A percentile compares a stretch with the other conserved stretches of the same genome.
Conservation (phyloP, 92 coral and sea anemone species). For the Epizoanthus ramosus region DNA sequence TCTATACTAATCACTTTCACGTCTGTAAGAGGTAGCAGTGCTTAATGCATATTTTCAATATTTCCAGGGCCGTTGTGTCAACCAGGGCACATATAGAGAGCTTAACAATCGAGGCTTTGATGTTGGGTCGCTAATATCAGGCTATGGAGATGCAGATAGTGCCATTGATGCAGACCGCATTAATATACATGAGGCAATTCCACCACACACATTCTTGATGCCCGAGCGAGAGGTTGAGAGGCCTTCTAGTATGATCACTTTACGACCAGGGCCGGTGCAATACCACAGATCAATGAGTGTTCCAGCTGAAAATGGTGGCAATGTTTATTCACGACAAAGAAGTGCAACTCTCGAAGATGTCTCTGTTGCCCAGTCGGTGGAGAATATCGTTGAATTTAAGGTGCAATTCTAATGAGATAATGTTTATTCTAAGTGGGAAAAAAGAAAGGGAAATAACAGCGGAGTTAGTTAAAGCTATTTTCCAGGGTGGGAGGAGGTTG, state of each 20-base stretch:
- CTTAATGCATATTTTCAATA: neutral
- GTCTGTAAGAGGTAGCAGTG: no score
- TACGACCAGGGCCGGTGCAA: slow-evolving; percentile 14
- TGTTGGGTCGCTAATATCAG: slow-evolving; percentile 67
- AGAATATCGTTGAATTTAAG: slow-evolving; percentile 5
- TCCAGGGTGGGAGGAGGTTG: no score
- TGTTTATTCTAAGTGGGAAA: no score
- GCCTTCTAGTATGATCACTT: slow-evolving; percentile 18
- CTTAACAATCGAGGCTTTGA: slow-evolving; percentile 65
- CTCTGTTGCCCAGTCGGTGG: neutral
- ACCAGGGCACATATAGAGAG: slow-evolving; percentile 68
- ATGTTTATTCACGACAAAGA: neutral
- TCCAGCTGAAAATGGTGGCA: neutral
- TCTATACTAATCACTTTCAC: no score
- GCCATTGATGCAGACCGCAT: slow-evolving; percentile 44
- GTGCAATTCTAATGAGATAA: neutral
- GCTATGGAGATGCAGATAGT: slow-evolving; percentile 59
- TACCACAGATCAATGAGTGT: slow-evolving; percentile 1
- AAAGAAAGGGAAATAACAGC: no score
- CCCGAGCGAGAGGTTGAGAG: slow-evolving; percentile 13
- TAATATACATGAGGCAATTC: slow-evolving; percentile 3
- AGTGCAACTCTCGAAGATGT: neutral
- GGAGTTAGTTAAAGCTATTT: no score
- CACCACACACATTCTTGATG: slow-evolving; percentile 36
- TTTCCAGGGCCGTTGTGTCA: slow-evolving; percentile 76